These are phyloP conservation scores for Bellardia bayeri DNA, from an alignment of 2,888 invertebrate genomes.

Conservation along the genomic window DNA sequence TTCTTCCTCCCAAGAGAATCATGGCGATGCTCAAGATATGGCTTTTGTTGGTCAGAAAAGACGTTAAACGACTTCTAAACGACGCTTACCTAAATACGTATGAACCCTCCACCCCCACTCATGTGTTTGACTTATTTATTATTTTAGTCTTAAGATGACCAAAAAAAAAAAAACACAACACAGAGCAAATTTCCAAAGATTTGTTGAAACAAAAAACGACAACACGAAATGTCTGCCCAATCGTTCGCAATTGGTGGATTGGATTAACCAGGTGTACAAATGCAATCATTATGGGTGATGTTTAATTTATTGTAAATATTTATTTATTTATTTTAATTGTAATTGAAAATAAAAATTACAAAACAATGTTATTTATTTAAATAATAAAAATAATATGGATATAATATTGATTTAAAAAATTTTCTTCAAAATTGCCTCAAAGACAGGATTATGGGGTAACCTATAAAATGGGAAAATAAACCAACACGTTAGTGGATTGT, in stretches of 20 bases:
- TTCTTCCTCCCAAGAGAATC: constrained; percentile 84
- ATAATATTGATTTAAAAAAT: background rate
- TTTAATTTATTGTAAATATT: constrained; percentile 69
- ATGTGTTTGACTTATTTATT: constrained; percentile 70
- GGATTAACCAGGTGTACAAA: constrained; percentile 52
- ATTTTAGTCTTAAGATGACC: constrained; percentile 67
- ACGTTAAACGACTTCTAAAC: constrained; percentile 74
- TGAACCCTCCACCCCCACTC: constrained; percentile 16
- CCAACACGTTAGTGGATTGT: no score
- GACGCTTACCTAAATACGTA: background rate
- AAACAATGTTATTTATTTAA: constrained; percentile 27
- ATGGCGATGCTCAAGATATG: constrained; percentile 82
- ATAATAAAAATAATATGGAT: constrained; percentile 40
- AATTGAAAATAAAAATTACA: constrained; percentile 45
- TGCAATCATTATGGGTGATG: constrained; percentile 51
- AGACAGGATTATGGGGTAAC: background rate
- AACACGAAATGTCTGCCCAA: constrained; percentile 10
- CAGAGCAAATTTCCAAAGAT: constrained; percentile 77
- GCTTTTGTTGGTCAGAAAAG: constrained; percentile 82
- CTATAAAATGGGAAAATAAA: no score
- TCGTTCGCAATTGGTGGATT: background rate
- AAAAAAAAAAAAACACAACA: constrained; percentile 43
- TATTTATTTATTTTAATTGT: constrained; percentile 68
- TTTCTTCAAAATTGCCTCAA: background rate
- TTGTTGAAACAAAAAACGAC: constrained; percentile 61